phyloP scores from a whole-genome alignment of 2,113 vertebrate genomes.

The Patagioenas fasciata region DNA sequence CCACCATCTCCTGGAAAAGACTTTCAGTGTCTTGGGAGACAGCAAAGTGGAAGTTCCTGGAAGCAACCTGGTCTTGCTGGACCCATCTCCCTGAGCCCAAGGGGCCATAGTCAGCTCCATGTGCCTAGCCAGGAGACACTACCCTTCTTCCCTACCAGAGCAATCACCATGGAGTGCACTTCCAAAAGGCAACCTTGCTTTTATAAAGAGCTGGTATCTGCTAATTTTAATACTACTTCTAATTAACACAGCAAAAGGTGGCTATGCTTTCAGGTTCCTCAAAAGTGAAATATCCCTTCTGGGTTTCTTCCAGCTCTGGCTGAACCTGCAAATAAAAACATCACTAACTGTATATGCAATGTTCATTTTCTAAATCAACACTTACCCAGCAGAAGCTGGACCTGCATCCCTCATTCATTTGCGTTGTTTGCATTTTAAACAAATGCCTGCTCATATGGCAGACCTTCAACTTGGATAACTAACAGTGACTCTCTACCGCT shows the following conservation, averaged over 20 bases:
- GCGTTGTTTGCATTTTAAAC: background rate
- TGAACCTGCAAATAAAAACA: background rate
- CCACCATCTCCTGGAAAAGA: background rate
- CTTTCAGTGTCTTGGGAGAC: background rate
- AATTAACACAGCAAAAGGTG: background rate
- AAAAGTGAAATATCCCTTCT: background rate
- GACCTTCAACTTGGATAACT: background rate
- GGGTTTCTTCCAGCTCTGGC: background rate
- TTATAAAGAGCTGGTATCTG: background rate
- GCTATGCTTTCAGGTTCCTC: background rate
- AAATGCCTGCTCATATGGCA: background rate
- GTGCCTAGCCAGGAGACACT: fast-evolving
- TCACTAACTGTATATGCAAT: background rate
- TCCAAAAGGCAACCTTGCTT: background rate
- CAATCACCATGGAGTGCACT: fast-evolving
- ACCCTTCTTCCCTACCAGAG: background rate
- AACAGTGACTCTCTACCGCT: background rate
- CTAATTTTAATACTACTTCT: background rate
- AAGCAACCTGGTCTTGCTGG: background rate
- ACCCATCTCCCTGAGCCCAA: fast-evolving
- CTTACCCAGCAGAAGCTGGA: background rate
- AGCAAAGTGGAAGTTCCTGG: background rate
- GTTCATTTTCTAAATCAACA: background rate
- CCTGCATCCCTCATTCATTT: background rate
- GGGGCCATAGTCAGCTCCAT: fast-evolving